phyloP scores from a whole-genome alignment of 2,113 vertebrate genomes.

The Neotragus moschatus region DNA sequence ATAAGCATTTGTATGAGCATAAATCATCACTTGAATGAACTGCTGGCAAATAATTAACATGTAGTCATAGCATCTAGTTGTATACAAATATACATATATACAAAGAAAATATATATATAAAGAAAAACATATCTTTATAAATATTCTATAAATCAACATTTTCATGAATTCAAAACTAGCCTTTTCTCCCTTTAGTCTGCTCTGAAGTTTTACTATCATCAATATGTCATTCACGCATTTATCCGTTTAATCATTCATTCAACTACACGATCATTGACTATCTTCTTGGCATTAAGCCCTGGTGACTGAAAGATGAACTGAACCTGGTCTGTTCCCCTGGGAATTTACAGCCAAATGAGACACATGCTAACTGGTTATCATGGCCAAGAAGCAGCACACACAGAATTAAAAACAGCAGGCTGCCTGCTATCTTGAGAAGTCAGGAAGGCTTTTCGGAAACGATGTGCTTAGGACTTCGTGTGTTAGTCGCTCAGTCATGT shows the following conservation, averaged over 20 bases:
- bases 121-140: conserved; percentile 7
- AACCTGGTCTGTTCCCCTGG: neutral
- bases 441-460: neutral
- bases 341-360: neutral
- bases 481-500: neutral
- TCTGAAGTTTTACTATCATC: neutral
- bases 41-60: neutral
- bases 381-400: neutral
- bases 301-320: neutral
- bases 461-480: neutral
- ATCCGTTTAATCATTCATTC: neutral
- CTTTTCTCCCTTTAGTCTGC: neutral
- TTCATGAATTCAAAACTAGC: conserved; percentile 5
- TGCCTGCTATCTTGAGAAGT: neutral
- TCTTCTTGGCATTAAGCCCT: neutral
- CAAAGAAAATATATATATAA: neutral
- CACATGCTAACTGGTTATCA: neutral
- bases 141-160: conserved; percentile 16
- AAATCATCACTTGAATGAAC: neutral
- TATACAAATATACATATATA: neutral
- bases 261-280: neutral
- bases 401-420: neutral
- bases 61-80: neutral
- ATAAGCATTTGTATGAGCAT: neutral
- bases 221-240: neutral